Percentiles rank a stretch among this genome's conserved stretches.
phyloP scores from a whole-genome alignment of 2,797 vertebrate species.

The Carduelis carduelis region DNA sequence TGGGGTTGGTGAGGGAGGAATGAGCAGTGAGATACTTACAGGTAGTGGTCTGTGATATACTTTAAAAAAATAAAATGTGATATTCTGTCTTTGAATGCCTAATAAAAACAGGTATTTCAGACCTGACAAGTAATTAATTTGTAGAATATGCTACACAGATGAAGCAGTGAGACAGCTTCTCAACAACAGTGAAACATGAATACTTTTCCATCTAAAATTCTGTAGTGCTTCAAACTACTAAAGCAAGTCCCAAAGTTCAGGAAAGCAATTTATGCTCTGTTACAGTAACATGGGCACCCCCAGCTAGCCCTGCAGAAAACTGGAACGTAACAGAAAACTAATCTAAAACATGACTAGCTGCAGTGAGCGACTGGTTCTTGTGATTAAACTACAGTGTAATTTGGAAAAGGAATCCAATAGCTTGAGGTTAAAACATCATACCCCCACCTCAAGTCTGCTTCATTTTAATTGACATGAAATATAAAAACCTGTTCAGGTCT shows the following conservation, averaged over 20 bases:
- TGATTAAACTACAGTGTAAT: conserved; percentile 56
- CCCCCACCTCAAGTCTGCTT: neutral
- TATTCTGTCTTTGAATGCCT: conserved; percentile 56
- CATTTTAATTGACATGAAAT: conserved; percentile 38
- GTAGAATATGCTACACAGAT: conserved; percentile 40
- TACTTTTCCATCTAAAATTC: conserved; percentile 55
- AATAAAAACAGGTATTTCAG: conserved; percentile 65
- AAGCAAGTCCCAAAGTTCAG: conserved; percentile 35
- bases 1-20: neutral
- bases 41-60: conserved; percentile 44
- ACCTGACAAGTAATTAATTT: conserved; percentile 63
- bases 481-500: neutral
- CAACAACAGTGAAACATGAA: conserved; percentile 60
- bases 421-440: conserved; percentile 20
- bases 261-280: conserved; percentile 40
- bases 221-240: conserved; percentile 24
- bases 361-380: neutral
- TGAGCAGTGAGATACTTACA: conserved; percentile 5
- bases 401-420: conserved; percentile 48
- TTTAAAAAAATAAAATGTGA: conserved; percentile 61
- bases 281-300: neutral
- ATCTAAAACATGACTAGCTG: conserved; percentile 27
- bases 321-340: conserved; percentile 12
- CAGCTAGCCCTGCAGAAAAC: conserved; percentile 22
- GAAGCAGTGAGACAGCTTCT: conserved; percentile 6